Evolutionary conservation across 53 echinoderm and acorn worm species (phyloP).

Genomic region (Crossaster papposus): DNA sequence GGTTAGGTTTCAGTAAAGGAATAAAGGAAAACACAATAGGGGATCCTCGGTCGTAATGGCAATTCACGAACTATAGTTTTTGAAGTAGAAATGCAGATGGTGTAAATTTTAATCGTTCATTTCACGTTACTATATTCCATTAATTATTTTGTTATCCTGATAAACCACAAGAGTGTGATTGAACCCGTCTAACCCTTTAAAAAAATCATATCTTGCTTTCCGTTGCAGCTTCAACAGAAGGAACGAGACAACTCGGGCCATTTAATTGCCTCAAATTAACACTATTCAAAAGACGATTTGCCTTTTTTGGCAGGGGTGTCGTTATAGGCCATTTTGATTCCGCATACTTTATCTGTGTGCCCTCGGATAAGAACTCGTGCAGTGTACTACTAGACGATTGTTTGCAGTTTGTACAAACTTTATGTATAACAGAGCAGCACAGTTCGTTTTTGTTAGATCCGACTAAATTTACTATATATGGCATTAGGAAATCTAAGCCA

Average conservation of each 20-base stretch:
- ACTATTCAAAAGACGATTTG: conserved; percentile 25
- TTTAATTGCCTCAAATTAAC: conserved; percentile 21
- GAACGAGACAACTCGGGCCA: conserved; percentile 14
- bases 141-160: neutral
- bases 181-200: neutral
- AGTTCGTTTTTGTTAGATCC: neutral
- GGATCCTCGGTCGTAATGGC: no score
- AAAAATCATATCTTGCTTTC: neutral
- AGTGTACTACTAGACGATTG: conserved; percentile 38
- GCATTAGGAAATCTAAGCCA: neutral
- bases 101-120: neutral
- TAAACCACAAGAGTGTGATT: no score
- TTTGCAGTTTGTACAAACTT: conserved; percentile 45
- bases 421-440: conserved; percentile 17
- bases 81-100: no score
- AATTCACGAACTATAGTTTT: no score
- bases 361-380: conserved; percentile 18
- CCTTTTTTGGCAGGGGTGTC: conserved; percentile 14
- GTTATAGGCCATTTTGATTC: neutral
- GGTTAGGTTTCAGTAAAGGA: no score
- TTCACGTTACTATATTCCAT: neutral
- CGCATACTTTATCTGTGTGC: conserved; percentile 13
- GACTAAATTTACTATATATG: neutral
- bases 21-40: no score
- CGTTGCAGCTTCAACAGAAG: neutral